Percentiles rank a stretch among this genome's conserved stretches.
Evolutionary conservation across 2,888 invertebrate species (phyloP).

Genomic region (Thecophora atra): DNA sequence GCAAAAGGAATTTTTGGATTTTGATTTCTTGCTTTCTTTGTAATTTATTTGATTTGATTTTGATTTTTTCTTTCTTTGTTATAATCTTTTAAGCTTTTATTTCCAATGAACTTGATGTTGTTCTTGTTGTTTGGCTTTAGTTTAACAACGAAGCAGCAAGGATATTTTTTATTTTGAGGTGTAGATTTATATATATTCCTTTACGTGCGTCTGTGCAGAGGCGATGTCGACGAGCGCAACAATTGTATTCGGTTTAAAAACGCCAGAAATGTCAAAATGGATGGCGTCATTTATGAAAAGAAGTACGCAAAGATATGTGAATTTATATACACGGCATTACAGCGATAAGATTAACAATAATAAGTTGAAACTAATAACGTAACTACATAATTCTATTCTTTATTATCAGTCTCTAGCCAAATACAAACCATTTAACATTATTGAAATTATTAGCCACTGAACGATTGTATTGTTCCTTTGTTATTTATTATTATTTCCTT

Average conservation of each 20-base stretch:
- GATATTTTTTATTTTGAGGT: not conserved
- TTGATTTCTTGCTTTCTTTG: too few relatives aligned
- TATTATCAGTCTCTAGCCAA: too few relatives aligned
- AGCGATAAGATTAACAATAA: too few relatives aligned
- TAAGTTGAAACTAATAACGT: too few relatives aligned
- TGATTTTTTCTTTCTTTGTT: slow-evolving; percentile 15
- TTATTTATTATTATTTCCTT: too few relatives aligned
- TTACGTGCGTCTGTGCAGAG: not conserved
- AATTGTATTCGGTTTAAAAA: slow-evolving; percentile 2
- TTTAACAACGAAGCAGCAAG: not conserved
- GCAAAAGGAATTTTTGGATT: too few relatives aligned
- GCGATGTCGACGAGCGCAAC: slow-evolving; percentile 1
- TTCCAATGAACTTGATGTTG: slow-evolving; percentile 22
- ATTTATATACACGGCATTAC: too few relatives aligned
- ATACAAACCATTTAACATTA: too few relatives aligned
- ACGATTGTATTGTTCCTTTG: too few relatives aligned
- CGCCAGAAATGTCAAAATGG: not conserved
- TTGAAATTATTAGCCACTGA: too few relatives aligned
- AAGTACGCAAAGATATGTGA: not conserved
- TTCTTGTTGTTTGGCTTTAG: slow-evolving; percentile 5
- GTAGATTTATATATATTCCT: too few relatives aligned
- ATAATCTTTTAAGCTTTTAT: slow-evolving; percentile 27
- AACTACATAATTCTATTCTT: too few relatives aligned
- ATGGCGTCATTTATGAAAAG: not conserved
- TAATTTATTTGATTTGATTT: slow-evolving; percentile 38